phyloP scores from a whole-genome alignment of 2,113 vertebrate genomes.

The Nettapus auritus region DNA sequence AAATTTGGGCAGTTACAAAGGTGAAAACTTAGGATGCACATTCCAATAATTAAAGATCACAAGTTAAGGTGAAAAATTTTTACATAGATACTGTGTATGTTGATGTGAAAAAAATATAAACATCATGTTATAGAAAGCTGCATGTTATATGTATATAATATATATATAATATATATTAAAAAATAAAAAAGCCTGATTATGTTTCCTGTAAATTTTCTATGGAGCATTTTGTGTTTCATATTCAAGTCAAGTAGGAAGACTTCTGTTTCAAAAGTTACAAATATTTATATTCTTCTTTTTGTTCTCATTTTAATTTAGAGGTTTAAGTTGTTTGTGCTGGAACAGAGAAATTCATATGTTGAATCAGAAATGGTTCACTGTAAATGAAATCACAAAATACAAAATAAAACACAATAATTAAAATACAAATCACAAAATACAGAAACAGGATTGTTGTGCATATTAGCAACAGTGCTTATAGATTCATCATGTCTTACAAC shows the following conservation, averaged over 20 bases:
- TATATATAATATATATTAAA: not conserved
- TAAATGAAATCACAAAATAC: not conserved
- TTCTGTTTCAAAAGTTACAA: not conserved
- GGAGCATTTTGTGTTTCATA: not conserved
- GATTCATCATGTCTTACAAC: conserved; percentile 41
- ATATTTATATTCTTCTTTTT: not conserved
- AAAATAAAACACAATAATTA: not conserved
- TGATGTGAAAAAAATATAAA: not conserved
- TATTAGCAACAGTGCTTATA: conserved; percentile 16
- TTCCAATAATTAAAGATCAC: not conserved
- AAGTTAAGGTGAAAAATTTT: not conserved
- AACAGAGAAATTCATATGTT: not conserved
- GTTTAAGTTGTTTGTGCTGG: not conserved
- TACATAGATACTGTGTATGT: not conserved
- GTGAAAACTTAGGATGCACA: not conserved
- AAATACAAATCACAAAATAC: not conserved
- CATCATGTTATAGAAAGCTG: not conserved
- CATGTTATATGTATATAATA: not conserved
- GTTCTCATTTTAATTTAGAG: not conserved
- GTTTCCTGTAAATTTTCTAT: not conserved
- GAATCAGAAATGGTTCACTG: not conserved
- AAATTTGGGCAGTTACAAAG: not conserved
- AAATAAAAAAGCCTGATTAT: not conserved
- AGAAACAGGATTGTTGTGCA: not conserved
- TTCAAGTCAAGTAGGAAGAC: not conserved